Evolutionary conservation across 2,888 invertebrate species (phyloP).

Genomic region (Philonicus albiceps): DNA sequence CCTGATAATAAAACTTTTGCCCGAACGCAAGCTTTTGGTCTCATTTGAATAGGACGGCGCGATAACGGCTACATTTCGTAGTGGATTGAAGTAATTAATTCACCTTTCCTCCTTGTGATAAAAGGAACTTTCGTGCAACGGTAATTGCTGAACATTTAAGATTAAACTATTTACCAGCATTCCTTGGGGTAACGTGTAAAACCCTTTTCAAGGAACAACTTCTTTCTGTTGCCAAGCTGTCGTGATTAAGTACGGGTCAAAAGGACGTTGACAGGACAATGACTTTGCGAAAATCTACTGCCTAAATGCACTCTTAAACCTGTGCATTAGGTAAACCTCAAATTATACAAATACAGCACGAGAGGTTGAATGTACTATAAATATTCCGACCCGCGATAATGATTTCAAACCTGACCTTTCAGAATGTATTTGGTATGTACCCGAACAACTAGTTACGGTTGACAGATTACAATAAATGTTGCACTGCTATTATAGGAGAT

Average conservation of each 20-base stretch:
- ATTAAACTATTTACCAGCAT: slow-evolving; percentile 22
- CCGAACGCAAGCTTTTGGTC: slow-evolving; percentile 6
- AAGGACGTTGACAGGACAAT: slow-evolving; percentile 33
- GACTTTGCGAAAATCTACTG: neutral
- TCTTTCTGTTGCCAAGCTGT: neutral
- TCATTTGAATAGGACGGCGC: slow-evolving; percentile 32
- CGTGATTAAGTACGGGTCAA: slow-evolving; percentile 13
- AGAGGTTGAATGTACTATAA: too few relatives aligned
- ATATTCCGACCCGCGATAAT: too few relatives aligned
- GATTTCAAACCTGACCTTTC: too few relatives aligned
- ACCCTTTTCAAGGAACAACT: neutral
- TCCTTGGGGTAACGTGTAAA: slow-evolving; percentile 9
- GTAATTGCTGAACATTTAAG: slow-evolving; percentile 37
- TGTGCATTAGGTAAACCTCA: neutral
- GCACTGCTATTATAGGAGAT: too few relatives aligned
- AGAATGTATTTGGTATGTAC: too few relatives aligned
- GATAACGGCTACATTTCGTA: slow-evolving; percentile 36
- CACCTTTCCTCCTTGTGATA: slow-evolving; percentile 35
- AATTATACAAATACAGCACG: too few relatives aligned
- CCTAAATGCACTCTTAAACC: neutral
- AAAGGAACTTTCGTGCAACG: slow-evolving; percentile 34
- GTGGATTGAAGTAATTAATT: slow-evolving; percentile 39
- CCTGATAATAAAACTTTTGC: slow-evolving; percentile 43
- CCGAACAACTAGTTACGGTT: too few relatives aligned
- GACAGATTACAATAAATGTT: too few relatives aligned